Evolutionary conservation across 2,113 vertebrate species (phyloP).

Genomic region (Onychostruthus taczanowskii): DNA sequence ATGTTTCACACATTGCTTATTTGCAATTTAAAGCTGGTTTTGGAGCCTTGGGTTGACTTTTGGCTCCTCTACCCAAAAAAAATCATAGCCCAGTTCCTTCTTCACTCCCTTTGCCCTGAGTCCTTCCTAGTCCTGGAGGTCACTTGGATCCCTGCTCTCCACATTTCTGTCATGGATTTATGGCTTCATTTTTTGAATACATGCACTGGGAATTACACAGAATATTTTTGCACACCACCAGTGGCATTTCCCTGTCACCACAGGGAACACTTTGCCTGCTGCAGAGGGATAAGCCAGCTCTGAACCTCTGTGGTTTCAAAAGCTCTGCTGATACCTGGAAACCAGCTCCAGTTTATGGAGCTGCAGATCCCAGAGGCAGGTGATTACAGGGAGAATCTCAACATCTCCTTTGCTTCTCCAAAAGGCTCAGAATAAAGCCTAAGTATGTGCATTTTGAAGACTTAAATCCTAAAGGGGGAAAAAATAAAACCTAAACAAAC

Average conservation of each 20-base stretch:
- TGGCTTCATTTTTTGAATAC: neutral
- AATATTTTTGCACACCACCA: neutral
- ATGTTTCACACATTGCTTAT: neutral
- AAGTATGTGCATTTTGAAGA: neutral
- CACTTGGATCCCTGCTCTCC: neutral
- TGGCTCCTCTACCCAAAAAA: neutral
- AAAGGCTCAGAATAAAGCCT: neutral
- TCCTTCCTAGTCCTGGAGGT: neutral
- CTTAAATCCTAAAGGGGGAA: neutral
- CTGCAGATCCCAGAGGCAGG: neutral
- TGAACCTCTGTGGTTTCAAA: neutral
- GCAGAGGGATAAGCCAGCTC: neutral
- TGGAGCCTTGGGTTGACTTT: neutral
- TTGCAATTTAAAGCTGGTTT: neutral
- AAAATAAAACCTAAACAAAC: neutral
- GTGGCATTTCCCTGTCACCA: neutral
- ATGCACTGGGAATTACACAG: neutral
- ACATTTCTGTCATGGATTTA: neutral
- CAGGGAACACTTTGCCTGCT: accelerated
- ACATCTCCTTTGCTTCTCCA: neutral
- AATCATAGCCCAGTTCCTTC: neutral
- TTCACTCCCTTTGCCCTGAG: neutral
- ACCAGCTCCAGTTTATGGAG: neutral
- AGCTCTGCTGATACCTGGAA: neutral
- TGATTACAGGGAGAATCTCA: neutral